Evolutionary conservation across 2,888 invertebrate species (phyloP).

Genomic region (Drepanosiphum platanoidis): DNA sequence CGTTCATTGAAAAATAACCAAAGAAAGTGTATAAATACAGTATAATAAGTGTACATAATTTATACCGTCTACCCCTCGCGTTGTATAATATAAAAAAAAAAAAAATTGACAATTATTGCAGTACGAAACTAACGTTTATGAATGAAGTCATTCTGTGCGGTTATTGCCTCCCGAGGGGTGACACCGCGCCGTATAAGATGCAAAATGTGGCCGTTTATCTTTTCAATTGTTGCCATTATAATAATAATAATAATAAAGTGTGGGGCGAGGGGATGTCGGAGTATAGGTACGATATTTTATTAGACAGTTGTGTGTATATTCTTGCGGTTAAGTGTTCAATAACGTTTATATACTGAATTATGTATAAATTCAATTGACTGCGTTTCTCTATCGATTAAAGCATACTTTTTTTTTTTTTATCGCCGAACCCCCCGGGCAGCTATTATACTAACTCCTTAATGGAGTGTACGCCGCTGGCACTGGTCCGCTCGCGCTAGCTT

Average conservation of each 20-base stretch:
- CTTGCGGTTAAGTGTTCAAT: slow-evolving; percentile 39
- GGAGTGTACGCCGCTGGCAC: neutral
- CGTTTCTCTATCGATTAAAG: neutral
- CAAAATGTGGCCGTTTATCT: slow-evolving; percentile 45
- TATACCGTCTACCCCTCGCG: neutral
- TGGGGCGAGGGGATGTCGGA: neutral
- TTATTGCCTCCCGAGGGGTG: slow-evolving; percentile 24
- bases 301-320: slow-evolving; percentile 19
- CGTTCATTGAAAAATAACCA: neutral
- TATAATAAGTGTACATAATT: neutral
- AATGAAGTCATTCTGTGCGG: slow-evolving; percentile 42
- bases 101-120: neutral
- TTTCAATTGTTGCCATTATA: slow-evolving; percentile 46
- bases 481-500: neutral
- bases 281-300: slow-evolving; percentile 32
- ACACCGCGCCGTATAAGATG: slow-evolving; percentile 1
- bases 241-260: no score
- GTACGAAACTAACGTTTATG: slow-evolving; percentile 15
- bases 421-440: slow-evolving; percentile 11
- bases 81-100: neutral
- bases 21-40: neutral
- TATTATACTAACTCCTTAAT: slow-evolving; percentile 11
- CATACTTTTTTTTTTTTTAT: slow-evolving; percentile 16
- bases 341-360: slow-evolving; percentile 30
- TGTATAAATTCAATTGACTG: slow-evolving; percentile 40